phyloP scores from a whole-genome alignment of 2,797 vertebrate genomes.

The Apogon talboti region DNA sequence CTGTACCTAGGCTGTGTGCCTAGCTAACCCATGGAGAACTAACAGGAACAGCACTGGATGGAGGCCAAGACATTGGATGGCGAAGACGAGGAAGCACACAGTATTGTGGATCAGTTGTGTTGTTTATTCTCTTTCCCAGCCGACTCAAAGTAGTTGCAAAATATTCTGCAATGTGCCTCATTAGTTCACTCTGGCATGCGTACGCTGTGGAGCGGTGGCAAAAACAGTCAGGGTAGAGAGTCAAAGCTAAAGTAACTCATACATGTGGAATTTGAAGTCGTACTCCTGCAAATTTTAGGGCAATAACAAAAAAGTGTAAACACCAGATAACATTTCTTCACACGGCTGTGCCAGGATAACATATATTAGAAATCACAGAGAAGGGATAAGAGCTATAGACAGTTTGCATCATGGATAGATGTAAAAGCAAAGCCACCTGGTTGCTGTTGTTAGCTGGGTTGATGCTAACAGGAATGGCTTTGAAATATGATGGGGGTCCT shows the following conservation, averaged over 20 bases:
- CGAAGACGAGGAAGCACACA: conserved; percentile 75
- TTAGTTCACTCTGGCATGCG: conserved; percentile 56
- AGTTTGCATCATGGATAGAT: conserved; percentile 74
- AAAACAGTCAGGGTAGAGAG: conserved; percentile 77
- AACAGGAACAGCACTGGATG: conserved; percentile 72
- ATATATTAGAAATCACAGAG: conserved; percentile 57
- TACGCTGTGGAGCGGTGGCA: conserved; percentile 75
- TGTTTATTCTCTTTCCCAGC: conserved; percentile 68
- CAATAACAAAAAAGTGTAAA: conserved; percentile 37
- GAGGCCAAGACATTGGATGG: conserved; percentile 79
- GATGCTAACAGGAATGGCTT: conserved; percentile 71
- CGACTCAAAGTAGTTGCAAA: conserved; percentile 67
- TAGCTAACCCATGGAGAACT: conserved; percentile 73
- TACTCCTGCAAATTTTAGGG: conserved; percentile 49
- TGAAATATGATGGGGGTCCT: conserved; percentile 92
- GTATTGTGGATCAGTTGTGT: conserved; percentile 62
- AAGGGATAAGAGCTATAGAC: conserved; percentile 59
- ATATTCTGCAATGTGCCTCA: conserved; percentile 55
- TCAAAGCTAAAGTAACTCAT: conserved; percentile 67
- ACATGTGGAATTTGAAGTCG: conserved; percentile 45
- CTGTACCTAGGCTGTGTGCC: conserved; percentile 68
- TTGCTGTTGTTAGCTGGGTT: conserved; percentile 71
- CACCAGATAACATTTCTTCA: conserved; percentile 31
- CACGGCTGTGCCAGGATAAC: conserved; percentile 60
- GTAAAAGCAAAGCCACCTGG: conserved; percentile 53